A percentile compares a stretch with the other conserved stretches of the same genome.
These are phyloP conservation scores for Nothocercus julius DNA, from an alignment of 2,113 vertebrate species.

Conservation along the genomic window DNA sequence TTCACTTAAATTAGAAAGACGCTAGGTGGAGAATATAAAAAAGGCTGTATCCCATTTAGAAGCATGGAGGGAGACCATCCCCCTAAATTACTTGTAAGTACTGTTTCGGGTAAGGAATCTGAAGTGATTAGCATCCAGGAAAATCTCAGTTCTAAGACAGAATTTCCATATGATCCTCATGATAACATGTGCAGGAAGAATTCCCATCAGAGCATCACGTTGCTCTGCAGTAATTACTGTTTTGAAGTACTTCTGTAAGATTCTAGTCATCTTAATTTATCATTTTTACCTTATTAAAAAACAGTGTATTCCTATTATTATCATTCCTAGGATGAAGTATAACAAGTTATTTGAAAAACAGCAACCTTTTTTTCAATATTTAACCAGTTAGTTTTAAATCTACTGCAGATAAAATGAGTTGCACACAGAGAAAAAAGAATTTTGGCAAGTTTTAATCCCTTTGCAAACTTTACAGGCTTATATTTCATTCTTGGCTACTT, in stretches of 20 bases:
- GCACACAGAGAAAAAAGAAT: background rate
- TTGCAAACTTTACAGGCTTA: background rate
- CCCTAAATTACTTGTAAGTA: background rate
- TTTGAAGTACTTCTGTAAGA: background rate
- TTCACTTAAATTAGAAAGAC: background rate
- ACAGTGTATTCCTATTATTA: background rate
- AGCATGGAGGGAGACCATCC: background rate
- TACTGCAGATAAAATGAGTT: background rate
- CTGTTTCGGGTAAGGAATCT: background rate
- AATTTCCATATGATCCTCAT: background rate
- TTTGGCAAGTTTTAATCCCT: slow-evolving; percentile 9
- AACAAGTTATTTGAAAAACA: background rate
- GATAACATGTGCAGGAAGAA: background rate
- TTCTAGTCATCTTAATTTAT: background rate
- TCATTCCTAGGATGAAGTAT: background rate
- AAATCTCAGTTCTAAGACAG: background rate
- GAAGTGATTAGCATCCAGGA: background rate
- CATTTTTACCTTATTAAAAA: background rate
- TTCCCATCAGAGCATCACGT: background rate
- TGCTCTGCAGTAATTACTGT: background rate
- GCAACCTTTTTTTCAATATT: background rate
- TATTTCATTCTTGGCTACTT: slow-evolving; percentile 21
- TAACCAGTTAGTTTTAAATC: background rate
- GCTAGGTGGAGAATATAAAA: background rate
- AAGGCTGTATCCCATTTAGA: background rate